Conservation (phyloP, 1,140 invertebrate species). For the Trinorchestia longiramus region DNA sequence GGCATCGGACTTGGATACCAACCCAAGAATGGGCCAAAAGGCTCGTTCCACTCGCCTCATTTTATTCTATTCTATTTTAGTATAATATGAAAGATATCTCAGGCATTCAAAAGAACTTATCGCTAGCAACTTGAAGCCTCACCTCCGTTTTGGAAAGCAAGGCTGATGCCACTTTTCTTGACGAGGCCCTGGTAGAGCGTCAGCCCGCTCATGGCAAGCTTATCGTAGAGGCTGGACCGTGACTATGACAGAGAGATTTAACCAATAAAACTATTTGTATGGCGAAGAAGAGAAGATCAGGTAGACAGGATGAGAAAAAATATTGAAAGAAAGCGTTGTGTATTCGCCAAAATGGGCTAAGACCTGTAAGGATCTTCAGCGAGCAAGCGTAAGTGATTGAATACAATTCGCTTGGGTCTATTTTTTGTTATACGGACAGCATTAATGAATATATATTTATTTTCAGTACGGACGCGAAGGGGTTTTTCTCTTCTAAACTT, state of each 20-base stretch:
- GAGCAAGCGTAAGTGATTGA: not conserved
- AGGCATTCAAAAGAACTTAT: not conserved
- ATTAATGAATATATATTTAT: not conserved
- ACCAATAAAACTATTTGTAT: too few species aligned
- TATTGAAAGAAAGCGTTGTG: too few species aligned
- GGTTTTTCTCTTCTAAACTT: not conserved
- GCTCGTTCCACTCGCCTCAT: too few species aligned
- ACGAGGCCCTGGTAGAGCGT: conserved; percentile 2
- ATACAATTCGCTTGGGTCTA: not conserved
- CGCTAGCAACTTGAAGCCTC: not conserved
- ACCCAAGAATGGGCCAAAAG: too few species aligned
- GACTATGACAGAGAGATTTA: not conserved
- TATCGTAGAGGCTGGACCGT: not conserved
- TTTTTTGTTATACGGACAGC: not conserved
- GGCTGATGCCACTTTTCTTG: not conserved
- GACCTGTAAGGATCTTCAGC: too few species aligned
- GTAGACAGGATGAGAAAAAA: too few species aligned
- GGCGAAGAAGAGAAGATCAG: too few species aligned
- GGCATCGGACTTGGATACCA: too few species aligned
- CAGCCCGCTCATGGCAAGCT: not conserved
- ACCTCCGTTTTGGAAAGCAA: conserved; percentile 5
- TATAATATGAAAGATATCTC: not conserved
- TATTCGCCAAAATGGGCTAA: too few species aligned
- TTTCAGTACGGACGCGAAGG: not conserved
- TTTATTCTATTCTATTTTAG: not conserved